Percentiles rank a stretch among this genome's conserved stretches.
Conservation (phyloP, 2,113 vertebrate genomes). For the Hemicordylus capensis region DNA sequence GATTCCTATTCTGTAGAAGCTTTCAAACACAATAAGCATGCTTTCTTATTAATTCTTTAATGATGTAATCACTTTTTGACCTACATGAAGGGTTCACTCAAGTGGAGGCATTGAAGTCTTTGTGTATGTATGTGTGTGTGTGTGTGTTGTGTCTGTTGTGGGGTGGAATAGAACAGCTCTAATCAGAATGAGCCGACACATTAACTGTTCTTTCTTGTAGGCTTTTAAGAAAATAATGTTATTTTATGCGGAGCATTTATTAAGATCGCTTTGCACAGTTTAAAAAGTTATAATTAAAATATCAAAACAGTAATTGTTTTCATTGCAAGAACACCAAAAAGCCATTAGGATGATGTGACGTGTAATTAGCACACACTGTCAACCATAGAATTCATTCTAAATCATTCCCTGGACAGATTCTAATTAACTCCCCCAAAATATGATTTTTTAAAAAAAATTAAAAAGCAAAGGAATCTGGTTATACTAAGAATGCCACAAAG, state of each 20-base stretch:
- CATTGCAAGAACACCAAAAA: conserved; percentile 30
- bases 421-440: conserved; percentile 50
- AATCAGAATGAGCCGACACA: fast-evolving
- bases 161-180: fast-evolving
- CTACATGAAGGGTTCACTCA: not conserved
- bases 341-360: conserved; percentile 45
- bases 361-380: conserved; percentile 42
- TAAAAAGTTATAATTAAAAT: conserved; percentile 41
- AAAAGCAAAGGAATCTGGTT: conserved; percentile 49
- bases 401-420: conserved; percentile 53
- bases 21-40: not conserved
- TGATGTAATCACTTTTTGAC: not conserved
- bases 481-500: conserved; percentile 31
- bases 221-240: not conserved
- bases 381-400: conserved; percentile 42
- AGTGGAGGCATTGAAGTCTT: not conserved
- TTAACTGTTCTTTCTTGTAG: conserved; percentile 1
- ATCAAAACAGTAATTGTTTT: conserved; percentile 54
- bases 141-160: not conserved
- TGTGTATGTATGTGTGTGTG: no score
- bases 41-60: not conserved
- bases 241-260: conserved; percentile 49
- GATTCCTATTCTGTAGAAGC: not conserved
- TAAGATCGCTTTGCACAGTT: conserved; percentile 43
- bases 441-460: conserved; percentile 59